Base-by-base conservation (phyloP, 2,113 vertebrate genomes). In the Circaetus cinerascens region DNA sequence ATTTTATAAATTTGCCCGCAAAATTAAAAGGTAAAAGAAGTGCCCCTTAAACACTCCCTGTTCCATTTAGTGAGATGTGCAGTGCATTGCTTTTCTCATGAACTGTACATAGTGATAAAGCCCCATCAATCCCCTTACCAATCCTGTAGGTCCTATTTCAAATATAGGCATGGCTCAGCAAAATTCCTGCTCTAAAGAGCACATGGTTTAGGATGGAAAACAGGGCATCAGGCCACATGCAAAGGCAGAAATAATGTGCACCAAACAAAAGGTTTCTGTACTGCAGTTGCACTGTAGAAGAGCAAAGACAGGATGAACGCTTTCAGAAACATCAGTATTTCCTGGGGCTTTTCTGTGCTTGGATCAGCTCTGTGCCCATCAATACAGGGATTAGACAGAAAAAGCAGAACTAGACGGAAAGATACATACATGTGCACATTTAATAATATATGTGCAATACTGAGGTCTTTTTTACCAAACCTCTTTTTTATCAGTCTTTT, bases 161-260 rank as follows among this genome's bases (percentile, higher is more conserved):
- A 48, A 63, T 2, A 57, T 9, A 77, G 13, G 1, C 4, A 36
- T 15, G 9, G 10, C 3, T 73, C 10, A 53, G 14, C 3, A 26
- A 57, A 77, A 41, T 71, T 86, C 8, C 11, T 62, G 4, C 12
- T 76, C 12, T 59, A 71, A 48, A 67, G 5, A 30, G 0, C 11
- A 23, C 13, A 10, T 45, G 21, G 3, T 60, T 83, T 69, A 38
- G n/a, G 10, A 23, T 38, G 55, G 3, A 68, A 55, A 62, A 43
- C 2, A 53, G 3, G 22, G 9, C 25, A 84, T 45, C 14, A 36
- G 21, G 5, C 9, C 9, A 13, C 30, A 30, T 3, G 1, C 15
- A 92, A 88, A 79, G 36, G 5, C 7, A 41, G 36, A 79, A 72
- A 60, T 43, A 64, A 56, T 3, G 5, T 25, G 16, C 15, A 82